Percentiles rank a stretch among this genome's conserved stretches.
Conservation (phyloP, 1,140 invertebrate species). For the Ladona fulva region DNA sequence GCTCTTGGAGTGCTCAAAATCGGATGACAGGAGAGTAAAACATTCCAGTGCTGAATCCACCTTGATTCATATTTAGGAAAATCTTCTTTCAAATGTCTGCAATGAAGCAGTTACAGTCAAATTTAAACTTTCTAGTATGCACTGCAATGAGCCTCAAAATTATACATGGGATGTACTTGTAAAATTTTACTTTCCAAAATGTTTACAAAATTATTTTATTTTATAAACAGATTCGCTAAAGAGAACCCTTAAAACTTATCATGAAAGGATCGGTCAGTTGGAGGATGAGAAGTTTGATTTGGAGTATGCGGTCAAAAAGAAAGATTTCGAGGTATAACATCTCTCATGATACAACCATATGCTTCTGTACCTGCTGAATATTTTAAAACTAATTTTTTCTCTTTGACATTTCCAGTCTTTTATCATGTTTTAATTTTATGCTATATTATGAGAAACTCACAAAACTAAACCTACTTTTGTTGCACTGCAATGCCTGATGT, state of each 20-base stretch:
- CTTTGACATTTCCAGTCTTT: not conserved
- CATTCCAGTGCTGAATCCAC: too few relatives aligned
- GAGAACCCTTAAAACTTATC: conserved; percentile 75
- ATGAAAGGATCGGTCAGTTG: conserved; percentile 75
- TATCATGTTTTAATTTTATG: not conserved
- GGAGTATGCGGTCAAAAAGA: conserved; percentile 93
- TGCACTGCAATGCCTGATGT: conserved; percentile 7
- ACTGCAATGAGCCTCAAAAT: too few relatives aligned
- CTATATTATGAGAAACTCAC: not conserved
- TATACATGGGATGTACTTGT: too few relatives aligned
- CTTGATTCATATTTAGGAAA: too few relatives aligned
- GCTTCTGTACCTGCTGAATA: conserved; percentile 8
- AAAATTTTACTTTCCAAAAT: not conserved
- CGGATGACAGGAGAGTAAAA: too few relatives aligned
- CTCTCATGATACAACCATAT: not conserved
- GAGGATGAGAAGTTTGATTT: conserved; percentile 97
- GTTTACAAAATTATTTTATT: conserved; percentile 14
- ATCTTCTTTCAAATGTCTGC: too few relatives aligned
- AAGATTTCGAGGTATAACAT: conserved; percentile 81
- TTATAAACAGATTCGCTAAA: conserved; percentile 53
- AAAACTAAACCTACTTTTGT: conserved; percentile 7
- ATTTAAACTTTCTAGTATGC: too few relatives aligned
- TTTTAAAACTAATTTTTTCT: conserved; percentile 4
- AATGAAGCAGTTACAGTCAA: too few relatives aligned
- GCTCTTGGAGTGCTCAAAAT: too few relatives aligned